phyloP scores from a whole-genome alignment of 2,888 invertebrate genomes.

The Creontiades dilutus region DNA sequence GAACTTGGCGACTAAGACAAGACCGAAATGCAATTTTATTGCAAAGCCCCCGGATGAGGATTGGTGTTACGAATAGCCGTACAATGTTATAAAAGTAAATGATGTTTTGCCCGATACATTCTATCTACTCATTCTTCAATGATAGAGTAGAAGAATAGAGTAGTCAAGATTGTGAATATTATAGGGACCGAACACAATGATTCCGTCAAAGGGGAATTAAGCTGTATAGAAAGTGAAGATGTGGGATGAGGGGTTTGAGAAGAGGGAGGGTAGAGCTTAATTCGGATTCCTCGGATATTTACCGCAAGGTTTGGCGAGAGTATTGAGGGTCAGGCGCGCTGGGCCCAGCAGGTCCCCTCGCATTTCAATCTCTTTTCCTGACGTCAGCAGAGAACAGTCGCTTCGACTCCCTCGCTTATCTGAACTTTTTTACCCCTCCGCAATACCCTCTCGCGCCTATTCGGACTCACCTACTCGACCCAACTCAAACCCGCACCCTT shows the following conservation, averaged over 20 bases:
- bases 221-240: not conserved
- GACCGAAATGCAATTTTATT: no score
- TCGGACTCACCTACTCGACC: not conserved
- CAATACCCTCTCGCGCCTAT: not conserved
- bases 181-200: conserved; percentile 14
- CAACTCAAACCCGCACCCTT: not conserved
- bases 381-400: not conserved
- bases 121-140: no score
- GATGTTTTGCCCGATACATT: no score
- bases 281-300: conserved; percentile 45
- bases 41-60: no score
- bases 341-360: conserved; percentile 5
- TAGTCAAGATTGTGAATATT: not conserved
- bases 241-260: not conserved
- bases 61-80: no score
- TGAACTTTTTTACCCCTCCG: conserved; percentile 20
- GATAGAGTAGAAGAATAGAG: no score
- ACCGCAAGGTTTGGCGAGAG: not conserved
- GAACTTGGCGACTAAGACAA: no score
- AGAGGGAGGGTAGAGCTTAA: conserved; percentile 4
- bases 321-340: not conserved
- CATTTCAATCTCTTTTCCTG: conserved; percentile 50
- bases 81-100: no score
- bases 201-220: not conserved
- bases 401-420: not conserved